Conservation (phyloP, 2,797 vertebrate species). For the Poeciliopsis turneri region DNA sequence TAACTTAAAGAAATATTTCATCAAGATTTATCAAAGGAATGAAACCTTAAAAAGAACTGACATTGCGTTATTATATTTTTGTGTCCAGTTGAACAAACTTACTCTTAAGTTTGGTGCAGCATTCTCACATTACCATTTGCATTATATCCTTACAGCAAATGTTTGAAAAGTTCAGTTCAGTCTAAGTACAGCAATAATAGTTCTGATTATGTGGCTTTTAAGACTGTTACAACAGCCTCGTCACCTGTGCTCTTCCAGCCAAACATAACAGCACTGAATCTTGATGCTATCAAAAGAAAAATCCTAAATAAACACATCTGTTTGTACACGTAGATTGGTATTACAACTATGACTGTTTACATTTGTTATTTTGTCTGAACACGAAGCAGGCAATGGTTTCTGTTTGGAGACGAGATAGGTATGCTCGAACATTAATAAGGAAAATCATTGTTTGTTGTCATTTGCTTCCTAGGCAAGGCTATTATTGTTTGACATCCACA, state of each 20-base stretch:
- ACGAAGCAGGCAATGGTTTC: not conserved
- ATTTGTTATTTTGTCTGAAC: not conserved
- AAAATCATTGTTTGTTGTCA: not conserved
- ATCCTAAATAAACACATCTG: not conserved
- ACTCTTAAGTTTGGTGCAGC: not conserved
- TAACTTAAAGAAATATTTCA: not conserved
- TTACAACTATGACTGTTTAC: not conserved
- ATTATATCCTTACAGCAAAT: too few relatives aligned
- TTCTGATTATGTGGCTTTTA: not conserved
- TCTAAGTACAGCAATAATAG: not conserved
- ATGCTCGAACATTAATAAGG: not conserved
- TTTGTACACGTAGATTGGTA: not conserved
- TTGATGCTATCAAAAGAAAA: not conserved
- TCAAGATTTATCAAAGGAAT: not conserved
- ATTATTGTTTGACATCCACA: not conserved
- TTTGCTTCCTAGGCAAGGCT: not conserved
- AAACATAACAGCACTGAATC: not conserved
- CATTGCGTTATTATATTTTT: not conserved
- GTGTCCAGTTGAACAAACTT: not conserved
- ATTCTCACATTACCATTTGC: not conserved
- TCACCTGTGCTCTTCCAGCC: not conserved
- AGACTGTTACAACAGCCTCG: not conserved
- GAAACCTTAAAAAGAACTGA: not conserved
- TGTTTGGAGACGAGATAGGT: not conserved
- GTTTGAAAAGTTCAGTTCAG: not conserved